A percentile compares a stretch with the other conserved stretches of the same genome.
phyloP scores from a whole-genome alignment of 2,888 invertebrate species.

The Ryuthela nishihirai region DNA sequence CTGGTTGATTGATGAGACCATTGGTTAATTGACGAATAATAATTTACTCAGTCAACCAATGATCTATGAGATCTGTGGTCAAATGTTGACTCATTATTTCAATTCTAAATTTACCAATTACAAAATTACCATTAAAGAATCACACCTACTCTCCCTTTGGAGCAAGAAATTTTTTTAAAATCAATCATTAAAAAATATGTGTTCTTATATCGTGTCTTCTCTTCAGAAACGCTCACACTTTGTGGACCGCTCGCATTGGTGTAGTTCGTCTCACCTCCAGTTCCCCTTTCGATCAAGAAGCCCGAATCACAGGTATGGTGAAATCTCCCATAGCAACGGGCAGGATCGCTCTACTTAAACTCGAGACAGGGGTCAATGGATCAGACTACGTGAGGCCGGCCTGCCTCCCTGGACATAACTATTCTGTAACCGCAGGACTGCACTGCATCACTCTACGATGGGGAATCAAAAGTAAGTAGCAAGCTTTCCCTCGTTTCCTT shows the following conservation, averaged over 20 bases:
- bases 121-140: background rate
- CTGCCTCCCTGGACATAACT: conserved; percentile 33
- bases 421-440: conserved; percentile 15
- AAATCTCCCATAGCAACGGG: conserved; percentile 30
- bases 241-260: conserved; percentile 22
- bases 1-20: no score
- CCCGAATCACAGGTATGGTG: conserved; percentile 27
- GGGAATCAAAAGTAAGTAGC: conserved; percentile 21
- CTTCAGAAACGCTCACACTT: conserved; percentile 20
- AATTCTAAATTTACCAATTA: background rate
- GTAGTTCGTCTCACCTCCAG: conserved; percentile 18
- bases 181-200: no score
- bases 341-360: conserved; percentile 20
- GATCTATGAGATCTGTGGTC: no score
- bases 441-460: conserved; percentile 28
- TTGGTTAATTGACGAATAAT: no score
- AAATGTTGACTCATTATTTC: no score
- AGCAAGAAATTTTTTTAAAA: background rate
- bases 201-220: background rate
- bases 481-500: background rate
- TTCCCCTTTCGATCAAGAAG: conserved; percentile 33
- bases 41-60: no score
- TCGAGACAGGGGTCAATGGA: conserved; percentile 24
- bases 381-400: conserved; percentile 34
- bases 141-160: background rate